Conservation (phyloP, 2,113 vertebrate genomes). For the Prietella phreatophila region DNA sequence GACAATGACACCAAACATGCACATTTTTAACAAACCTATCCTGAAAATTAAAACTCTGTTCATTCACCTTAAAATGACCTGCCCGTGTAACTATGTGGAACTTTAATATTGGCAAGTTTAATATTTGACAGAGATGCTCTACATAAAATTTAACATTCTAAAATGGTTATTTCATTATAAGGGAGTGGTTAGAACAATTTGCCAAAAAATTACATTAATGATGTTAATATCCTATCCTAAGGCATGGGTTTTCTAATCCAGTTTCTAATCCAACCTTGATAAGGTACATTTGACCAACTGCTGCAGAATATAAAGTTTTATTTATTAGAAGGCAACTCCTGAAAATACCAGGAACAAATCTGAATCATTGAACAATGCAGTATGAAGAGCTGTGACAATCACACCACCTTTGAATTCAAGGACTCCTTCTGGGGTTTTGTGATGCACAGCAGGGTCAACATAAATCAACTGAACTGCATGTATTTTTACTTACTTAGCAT, state of each 20-base stretch:
- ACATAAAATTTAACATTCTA: not conserved
- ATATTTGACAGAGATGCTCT: not conserved
- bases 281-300: not conserved
- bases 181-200: not conserved
- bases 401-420: not conserved
- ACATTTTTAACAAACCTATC: too few relatives aligned
- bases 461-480: not conserved
- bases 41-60: not conserved
- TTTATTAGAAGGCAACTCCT: not conserved
- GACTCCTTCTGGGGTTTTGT: not conserved
- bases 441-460: not conserved
- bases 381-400: not conserved
- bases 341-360: not conserved
- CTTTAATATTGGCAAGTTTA: not conserved
- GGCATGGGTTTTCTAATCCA: not conserved
- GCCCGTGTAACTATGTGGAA: not conserved
- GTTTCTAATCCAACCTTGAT: not conserved
- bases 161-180: not conserved
- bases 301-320: not conserved
- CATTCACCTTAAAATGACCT: not conserved
- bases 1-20: too few relatives aligned
- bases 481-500: not conserved
- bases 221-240: not conserved
- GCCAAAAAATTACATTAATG: not conserved
- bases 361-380: not conserved